Evolutionary conservation across 2,113 vertebrate species (phyloP), one percentile per base, ranked within the genome.

Genomic region (Neogobius melanostomus): DNA sequence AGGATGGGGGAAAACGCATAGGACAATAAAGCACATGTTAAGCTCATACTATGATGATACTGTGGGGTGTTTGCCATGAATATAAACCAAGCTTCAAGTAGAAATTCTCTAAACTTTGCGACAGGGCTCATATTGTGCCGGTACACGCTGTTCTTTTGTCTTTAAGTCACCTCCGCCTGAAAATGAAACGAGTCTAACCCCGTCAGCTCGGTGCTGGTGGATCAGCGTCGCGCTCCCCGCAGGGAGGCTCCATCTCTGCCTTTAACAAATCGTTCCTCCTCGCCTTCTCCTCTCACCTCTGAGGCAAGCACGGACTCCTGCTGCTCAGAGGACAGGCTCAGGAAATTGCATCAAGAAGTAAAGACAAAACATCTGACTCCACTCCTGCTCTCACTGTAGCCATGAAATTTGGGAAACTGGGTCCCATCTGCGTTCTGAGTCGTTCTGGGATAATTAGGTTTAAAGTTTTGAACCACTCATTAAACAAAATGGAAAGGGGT

Each of bases 201-300:
- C 15, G 11, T 8, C 7, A 28, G 45, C 36, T 14, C 48, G 12
- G 0, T 11, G 10, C 28, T 48, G 15, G 57, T 42, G 59, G 50
- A 80, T 73, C 10, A 66, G 48, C 10, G 1, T 44, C 8, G 2
- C 15, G 16, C 2, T 49, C 45, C 51, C 66, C 56, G 0, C 0
- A 16, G 53, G 36, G 57, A 16, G 3, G 0, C 47, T 69, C 60
- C 49, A 51, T 36, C 16, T 57, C 42, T 11, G 66, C 49, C 44
- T 72, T 53, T 78, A 85, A 80, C 83, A 79, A 80, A 68, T 62
- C 15, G 16, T 63, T 72, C 70, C 66, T 11, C 9, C 63, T 69
- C 14, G 6, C 15, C 49, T 15, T 15, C 49, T 14, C 15, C 59
- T 64, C 47, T 64, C 71, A 54, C 77, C 70, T 52, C 54, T 28